These are phyloP conservation scores for Hyperopisus bebe DNA, from an alignment of 2,113 vertebrate species.

Conservation along the genomic window DNA sequence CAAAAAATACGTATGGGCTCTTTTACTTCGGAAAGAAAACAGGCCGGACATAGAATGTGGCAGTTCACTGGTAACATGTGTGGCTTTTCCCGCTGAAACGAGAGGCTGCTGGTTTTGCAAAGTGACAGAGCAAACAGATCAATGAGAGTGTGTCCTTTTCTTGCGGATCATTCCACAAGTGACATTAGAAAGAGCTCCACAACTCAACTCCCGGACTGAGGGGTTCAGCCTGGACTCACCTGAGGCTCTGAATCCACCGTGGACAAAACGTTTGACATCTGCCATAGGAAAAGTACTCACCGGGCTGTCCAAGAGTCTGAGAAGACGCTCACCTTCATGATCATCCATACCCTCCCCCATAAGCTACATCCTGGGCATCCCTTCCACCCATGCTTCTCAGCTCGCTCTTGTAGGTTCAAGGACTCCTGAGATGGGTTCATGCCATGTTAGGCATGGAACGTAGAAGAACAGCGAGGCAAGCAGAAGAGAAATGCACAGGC, in stretches of 20 bases:
- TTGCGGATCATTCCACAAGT: neutral
- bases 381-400: neutral
- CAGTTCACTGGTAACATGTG: conserved; percentile 16
- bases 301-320: neutral
- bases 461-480: neutral
- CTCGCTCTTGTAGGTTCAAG: neutral
- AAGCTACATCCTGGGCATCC: neutral
- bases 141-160: neutral
- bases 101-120: conserved; percentile 6
- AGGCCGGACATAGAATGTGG: neutral
- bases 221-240: neutral
- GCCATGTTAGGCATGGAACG: neutral
- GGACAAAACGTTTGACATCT: neutral
- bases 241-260: neutral
- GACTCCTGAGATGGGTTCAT: neutral
- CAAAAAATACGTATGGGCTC: conserved; percentile 30
- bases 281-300: neutral
- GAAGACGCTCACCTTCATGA: neutral
- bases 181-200: neutral
- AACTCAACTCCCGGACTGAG: neutral
- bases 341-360: neutral
- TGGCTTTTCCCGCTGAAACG: neutral
- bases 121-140: neutral
- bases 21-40: conserved; percentile 23
- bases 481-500: neutral